Evolutionary conservation across 2,888 invertebrate species (phyloP).

Genomic region (Leptinotarsa peninsularis): DNA sequence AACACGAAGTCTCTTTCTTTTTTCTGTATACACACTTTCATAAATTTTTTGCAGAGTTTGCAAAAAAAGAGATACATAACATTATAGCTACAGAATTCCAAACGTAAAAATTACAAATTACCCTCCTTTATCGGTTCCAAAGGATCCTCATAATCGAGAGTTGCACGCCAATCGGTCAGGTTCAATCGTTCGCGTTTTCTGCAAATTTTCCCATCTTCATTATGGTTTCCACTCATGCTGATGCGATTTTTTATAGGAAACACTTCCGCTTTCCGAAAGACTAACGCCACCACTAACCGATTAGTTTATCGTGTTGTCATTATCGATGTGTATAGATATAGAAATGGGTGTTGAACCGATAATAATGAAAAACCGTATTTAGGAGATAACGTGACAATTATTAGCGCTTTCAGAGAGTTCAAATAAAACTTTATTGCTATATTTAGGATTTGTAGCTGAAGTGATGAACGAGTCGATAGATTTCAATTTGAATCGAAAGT

Average conservation of each 20-base stretch:
- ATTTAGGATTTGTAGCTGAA: not conserved
- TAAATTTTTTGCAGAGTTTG: no score
- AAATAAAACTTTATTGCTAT: constrained; percentile 17
- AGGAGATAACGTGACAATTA: constrained; percentile 36
- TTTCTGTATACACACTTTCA: no score
- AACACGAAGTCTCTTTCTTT: no score
- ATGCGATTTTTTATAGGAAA: not conserved
- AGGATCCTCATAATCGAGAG: not conserved
- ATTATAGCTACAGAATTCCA: no score
- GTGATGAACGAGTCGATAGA: no score
- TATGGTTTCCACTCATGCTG: not conserved
- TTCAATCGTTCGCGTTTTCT: not conserved
- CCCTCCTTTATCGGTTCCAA: not conserved
- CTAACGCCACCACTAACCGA: not conserved
- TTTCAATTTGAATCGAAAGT: no score
- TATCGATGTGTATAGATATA: not conserved
- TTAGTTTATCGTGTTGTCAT: constrained; percentile 7
- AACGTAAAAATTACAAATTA: not conserved
- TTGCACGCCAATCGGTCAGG: not conserved
- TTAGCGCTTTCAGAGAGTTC: constrained; percentile 30
- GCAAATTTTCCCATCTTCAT: not conserved
- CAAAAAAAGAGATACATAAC: no score
- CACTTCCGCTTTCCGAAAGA: not conserved
- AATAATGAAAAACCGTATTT: constrained; percentile 34
- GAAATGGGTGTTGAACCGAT: not conserved